Evolutionary conservation across 2,113 vertebrate genomes (phyloP), one percentile per base, ranked within the genome.

Genomic region (Otocyon megalotis): DNA sequence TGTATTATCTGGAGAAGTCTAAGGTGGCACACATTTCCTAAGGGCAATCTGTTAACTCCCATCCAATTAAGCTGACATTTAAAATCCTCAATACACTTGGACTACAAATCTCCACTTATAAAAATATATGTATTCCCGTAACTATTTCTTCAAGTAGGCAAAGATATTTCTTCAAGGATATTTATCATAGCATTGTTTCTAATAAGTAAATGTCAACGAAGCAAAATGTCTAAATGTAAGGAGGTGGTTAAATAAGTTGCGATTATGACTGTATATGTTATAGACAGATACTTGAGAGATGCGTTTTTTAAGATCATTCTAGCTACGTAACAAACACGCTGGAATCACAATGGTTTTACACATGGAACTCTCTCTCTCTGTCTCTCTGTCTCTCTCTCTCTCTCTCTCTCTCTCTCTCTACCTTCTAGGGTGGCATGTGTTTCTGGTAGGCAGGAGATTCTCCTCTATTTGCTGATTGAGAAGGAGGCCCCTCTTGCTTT

Each of bases 301-400:
- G 1, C 2, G 24, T 32, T 24, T 14, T 11, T 8, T 4, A 19
- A 3, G 6, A 26, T 8, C 10, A 48, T 24, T 35, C 5, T 3
- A 26, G 32, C 37, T 0, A 1, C 1, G 0, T 85, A 35, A 56
- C 35, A 28, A 15, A 67, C 22, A 43, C 54, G 14, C 48, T 3
- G 0, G 16, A 2, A 2, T 3, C 16, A 10, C 24, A 43, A 7
- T 9, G 20, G 22, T 4, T 58, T 20, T 58, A 9, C 1, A 10
- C 1, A 4, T 0, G 37, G 15, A 15, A n/a, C 1, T 17, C n/a
- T 26, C 30, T 58, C 8, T 20, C 24, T 14, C 16, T 67, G 30
- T 10, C 32, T 26, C 10, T 0, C 5, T 16, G 24, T 26, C 30
- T 58, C 20, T 74, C 8, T 20, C 24, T 17, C 15, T 16, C 28